Base-by-base conservation (phyloP, 2,797 vertebrate species). In the Poliocrania exsul region DNA sequence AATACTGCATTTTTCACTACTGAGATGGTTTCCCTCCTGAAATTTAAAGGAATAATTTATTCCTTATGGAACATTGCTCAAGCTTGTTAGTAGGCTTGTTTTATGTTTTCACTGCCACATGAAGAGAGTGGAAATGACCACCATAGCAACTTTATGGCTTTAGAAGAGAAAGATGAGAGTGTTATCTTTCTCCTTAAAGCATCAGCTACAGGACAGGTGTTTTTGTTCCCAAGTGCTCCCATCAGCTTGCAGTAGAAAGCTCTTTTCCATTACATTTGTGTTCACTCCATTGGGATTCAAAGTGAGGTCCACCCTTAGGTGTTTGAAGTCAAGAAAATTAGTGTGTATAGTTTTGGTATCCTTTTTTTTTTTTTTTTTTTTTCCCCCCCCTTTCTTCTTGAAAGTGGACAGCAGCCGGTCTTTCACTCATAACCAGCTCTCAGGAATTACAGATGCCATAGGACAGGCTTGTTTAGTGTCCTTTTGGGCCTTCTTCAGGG, bases 81-180 rank as follows among this genome's bases (percentile, higher is more conserved):
- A 10, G 20, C 60, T 90, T 90, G 62, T 87, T 93, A 88, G 56
- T 73, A 47, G n/a, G 35, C 64, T 92, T 94, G 67, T 73, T 81
- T 70, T 67, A n/a, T 67, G 58, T 70, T 91, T 86, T 82, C 10
- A 11, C 72, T 95, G 73, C 93, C 75, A 75, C 38, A 54, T 37
- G 25, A 72, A 95, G 66, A 69, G 84, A 60, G 38, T 46, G 84
- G 42, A 90, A 87, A 65, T 95, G 25, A 40, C 74, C 50, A 40
- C 40, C 0, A 1, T 46, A 95, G 61, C 51, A 86, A 21, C 84
- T 91, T 28, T 46, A 40, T 91, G 25, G 35, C 71, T 93, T 94
- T 64, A 57, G 51, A 82, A 95, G 82, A 29, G 49, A 86, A 80
- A 92, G 65, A 80, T 62, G 71, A 72, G 92, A 90, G 64, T 14